Base-by-base conservation (phyloP, 2,113 vertebrate species). In the Probosciger aterrimus region DNA sequence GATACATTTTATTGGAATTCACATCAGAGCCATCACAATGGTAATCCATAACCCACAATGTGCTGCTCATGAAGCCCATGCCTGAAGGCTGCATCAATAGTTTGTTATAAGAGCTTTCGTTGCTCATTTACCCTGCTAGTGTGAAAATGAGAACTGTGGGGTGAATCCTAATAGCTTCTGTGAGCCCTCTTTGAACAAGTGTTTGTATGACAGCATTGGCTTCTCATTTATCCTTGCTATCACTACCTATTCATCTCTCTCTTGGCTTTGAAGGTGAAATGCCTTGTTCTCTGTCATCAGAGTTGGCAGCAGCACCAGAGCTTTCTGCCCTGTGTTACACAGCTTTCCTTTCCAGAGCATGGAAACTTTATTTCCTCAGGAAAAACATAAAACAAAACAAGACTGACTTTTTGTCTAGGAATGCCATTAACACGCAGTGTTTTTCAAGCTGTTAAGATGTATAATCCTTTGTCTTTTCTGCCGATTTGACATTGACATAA, bases 191-290 rank as follows among this genome's bases (percentile, higher is more conserved):
- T 59, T 88, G 90, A 67, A 96, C 4, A 3, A 88, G 55, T 89
- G 85, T 93, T 96, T 97, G 86, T 97, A 95, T 94, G 91, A 91
- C 93, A 90, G n/a, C 55, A 80, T 86, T 74, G 46, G 43, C 79
- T 96, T 95, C 89, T 97, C 95, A 95, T 97, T 97, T 96, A 96
- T 96, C 94, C 83, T 95, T 59, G 53, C 94, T 90, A 90, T 97
- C 95, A 82, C 80, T 70, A 70, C 71, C 91, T 96, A 88, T 97
- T 96, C 93, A 91, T 97, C 94, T 95, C 44, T 53, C 35, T 93
- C 57, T 87, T 73, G 43, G 64, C 84, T 97, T 96, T 92, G 79
- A 97, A 97, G 94, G 94, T 94, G 90, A 97, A 97, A 97, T 90
- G 76, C 28, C 80, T 86, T 90, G 96, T 92, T 96, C 73, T 95